These are phyloP conservation scores for Piaya cayana DNA, from an alignment of 2,113 vertebrate genomes.

Conservation along the genomic window DNA sequence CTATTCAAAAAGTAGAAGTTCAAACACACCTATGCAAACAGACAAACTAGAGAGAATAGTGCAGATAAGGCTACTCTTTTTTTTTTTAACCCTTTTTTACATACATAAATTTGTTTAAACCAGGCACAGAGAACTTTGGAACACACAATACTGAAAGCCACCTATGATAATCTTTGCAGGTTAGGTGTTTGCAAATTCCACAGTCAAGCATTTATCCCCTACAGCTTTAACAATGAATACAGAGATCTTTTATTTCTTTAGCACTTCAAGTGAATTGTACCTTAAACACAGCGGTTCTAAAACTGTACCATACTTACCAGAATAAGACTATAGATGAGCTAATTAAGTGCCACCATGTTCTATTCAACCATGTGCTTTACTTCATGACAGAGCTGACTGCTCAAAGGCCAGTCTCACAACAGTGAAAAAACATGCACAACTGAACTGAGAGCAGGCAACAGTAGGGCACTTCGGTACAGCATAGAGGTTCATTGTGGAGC, in stretches of 20 bases:
- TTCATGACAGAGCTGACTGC: background rate
- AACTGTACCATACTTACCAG: background rate
- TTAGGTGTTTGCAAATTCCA: background rate
- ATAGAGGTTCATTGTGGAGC: background rate
- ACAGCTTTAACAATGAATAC: background rate
- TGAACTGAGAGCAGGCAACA: background rate
- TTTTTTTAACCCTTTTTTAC: background rate
- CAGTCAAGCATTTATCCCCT: constrained; percentile 14
- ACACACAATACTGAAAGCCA: constrained; percentile 48
- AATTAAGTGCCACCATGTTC: background rate
- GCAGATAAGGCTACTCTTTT: constrained; percentile 42
- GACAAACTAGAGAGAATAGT: constrained; percentile 48
- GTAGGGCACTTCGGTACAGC: background rate
- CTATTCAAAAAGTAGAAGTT: background rate
- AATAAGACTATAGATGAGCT: background rate
- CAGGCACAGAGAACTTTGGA: constrained; percentile 64
- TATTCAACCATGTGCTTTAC: background rate
- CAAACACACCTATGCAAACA: constrained; percentile 37
- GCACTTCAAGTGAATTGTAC: background rate
- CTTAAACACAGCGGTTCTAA: background rate
- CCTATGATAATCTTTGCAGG: constrained; percentile 4
- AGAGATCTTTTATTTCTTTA: background rate
- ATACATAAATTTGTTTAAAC: constrained; percentile 32
- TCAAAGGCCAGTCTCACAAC: background rate
- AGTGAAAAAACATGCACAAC: background rate